These are phyloP conservation scores for Toxotes lorentzi DNA, from an alignment of 2,797 vertebrate species.

Conservation along the genomic window DNA sequence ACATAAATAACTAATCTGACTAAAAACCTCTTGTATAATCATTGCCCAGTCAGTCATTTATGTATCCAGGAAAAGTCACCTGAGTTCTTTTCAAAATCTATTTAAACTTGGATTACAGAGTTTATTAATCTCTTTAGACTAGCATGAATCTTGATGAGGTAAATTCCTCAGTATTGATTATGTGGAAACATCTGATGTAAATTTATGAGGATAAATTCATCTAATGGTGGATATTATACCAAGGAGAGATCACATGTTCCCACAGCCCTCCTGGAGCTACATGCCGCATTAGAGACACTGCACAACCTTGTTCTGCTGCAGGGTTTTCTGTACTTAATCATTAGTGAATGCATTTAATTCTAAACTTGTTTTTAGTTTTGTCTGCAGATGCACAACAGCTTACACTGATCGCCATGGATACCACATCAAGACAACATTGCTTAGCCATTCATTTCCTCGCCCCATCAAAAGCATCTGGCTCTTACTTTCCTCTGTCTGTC, in stretches of 20 bases:
- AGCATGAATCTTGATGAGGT: constrained; percentile 27
- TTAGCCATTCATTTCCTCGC: constrained; percentile 59
- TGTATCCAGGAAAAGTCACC: constrained; percentile 3
- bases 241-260: constrained; percentile 39
- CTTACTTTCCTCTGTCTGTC: constrained; percentile 50
- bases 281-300: constrained; percentile 26
- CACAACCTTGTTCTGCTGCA: constrained; percentile 29
- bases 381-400: constrained; percentile 45
- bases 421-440: constrained; percentile 54
- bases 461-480: constrained; percentile 54
- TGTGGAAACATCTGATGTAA: constrained; percentile 42
- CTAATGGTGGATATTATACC: constrained; percentile 35
- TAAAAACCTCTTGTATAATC: not conserved
- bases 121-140: not conserved
- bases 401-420: constrained; percentile 36
- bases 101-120: no score
- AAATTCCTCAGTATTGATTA: constrained; percentile 56
- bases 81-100: not conserved
- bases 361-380: constrained; percentile 55
- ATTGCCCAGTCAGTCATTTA: constrained; percentile 4
- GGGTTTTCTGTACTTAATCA: constrained; percentile 65
- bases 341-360: constrained; percentile 53
- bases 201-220: constrained; percentile 56
- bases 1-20: not conserved
- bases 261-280: constrained; percentile 37